Conservation (phyloP, 2,888 invertebrate species). For the Taphrorychus bicolor region DNA sequence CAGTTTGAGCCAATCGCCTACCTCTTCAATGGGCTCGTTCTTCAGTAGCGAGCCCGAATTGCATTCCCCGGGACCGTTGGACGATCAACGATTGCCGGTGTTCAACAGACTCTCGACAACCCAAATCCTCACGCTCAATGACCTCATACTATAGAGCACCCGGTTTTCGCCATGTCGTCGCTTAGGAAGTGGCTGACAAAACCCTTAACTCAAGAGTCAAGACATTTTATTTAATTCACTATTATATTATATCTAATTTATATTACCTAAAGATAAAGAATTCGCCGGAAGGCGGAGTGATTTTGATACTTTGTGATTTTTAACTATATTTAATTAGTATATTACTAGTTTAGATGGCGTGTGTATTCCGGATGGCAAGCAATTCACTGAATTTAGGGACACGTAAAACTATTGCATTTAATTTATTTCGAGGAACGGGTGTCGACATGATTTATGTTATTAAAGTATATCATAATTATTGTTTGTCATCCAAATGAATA, state of each 20-base stretch:
- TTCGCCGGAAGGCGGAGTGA: conserved; percentile 58
- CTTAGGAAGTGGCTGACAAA: conserved; percentile 23
- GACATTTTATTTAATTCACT: conserved; percentile 56
- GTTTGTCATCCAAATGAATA: not conserved
- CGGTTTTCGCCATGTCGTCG: conserved; percentile 16
- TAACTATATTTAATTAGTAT: conserved; percentile 52
- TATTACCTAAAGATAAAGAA: conserved; percentile 53
- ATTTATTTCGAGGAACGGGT: too few relatives aligned
- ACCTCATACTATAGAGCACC: conserved; percentile 51
- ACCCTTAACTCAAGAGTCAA: conserved; percentile 44
- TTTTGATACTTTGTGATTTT: conserved; percentile 62
- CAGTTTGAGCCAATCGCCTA: conserved; percentile 70
- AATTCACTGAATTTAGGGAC: not conserved
- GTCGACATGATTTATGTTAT: too few relatives aligned
- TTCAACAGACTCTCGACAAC: conserved; percentile 75
- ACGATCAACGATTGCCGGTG: conserved; percentile 73
- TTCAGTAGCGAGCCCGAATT: conserved; percentile 64
- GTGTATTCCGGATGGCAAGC: conserved; percentile 42
- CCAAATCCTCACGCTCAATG: conserved; percentile 48
- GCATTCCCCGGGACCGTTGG: conserved; percentile 53
- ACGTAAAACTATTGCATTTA: too few relatives aligned
- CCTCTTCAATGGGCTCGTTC: conserved; percentile 68
- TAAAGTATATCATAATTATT: not conserved
- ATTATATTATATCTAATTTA: conserved; percentile 54
- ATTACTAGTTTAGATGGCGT: conserved; percentile 52